Evolutionary conservation across 1,140 invertebrate genomes (phyloP).

Genomic region (Grapholita molesta): DNA sequence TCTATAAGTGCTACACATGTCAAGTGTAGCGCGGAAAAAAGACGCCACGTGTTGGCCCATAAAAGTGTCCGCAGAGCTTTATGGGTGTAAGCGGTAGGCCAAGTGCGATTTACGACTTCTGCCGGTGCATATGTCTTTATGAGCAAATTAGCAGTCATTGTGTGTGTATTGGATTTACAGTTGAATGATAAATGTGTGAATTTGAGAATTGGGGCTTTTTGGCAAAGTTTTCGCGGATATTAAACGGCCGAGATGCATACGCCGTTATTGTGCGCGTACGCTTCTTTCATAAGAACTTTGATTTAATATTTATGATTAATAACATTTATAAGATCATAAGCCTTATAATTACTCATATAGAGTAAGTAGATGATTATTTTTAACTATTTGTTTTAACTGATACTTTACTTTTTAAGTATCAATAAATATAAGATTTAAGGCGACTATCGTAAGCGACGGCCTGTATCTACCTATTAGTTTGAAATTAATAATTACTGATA

Average conservation of each 20-base stretch:
- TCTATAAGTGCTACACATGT: slow-evolving; percentile 66
- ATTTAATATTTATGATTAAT: no score
- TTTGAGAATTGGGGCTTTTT: slow-evolving; percentile 26
- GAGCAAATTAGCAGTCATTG: slow-evolving; percentile 76
- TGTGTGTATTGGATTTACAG: slow-evolving; percentile 71
- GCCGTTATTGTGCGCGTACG: neutral
- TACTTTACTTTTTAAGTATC: no score
- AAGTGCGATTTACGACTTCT: slow-evolving; percentile 66
- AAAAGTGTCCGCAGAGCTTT: slow-evolving; percentile 75
- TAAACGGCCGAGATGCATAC: neutral
- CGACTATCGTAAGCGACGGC: no score
- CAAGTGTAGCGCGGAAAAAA: slow-evolving; percentile 73
- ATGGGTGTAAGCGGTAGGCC: slow-evolving; percentile 72
- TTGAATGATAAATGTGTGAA: slow-evolving; percentile 67
- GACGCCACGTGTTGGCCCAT: slow-evolving; percentile 73
- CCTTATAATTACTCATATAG: no score
- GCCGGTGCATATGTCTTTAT: slow-evolving; percentile 71
- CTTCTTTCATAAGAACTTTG: no score
- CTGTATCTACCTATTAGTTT: no score
- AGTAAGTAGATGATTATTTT: no score
- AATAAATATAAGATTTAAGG: no score
- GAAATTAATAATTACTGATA: no score
- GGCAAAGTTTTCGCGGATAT: neutral
- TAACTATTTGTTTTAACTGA: no score
- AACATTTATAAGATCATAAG: no score